Evolutionary conservation across 2,113 vertebrate genomes (phyloP).

Genomic region (Corythoichthys haematopterus): DNA sequence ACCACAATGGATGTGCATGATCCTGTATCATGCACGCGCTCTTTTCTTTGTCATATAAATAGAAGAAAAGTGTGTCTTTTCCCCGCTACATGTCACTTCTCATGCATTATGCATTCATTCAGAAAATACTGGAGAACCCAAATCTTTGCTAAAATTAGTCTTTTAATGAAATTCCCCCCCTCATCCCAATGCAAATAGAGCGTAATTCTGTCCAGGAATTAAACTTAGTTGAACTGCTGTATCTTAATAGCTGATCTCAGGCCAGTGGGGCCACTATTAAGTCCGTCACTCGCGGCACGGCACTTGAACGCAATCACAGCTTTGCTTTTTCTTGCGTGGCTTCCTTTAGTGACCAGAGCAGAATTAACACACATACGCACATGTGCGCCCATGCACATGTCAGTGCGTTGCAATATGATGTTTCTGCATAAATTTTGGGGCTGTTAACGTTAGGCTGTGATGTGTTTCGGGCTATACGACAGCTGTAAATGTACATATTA

Average conservation of each 20-base stretch:
- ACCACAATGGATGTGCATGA: conserved; percentile 44
- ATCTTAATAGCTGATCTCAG: conserved; percentile 79
- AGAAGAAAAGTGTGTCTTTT: conserved; percentile 52
- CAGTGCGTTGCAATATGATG: conserved; percentile 69
- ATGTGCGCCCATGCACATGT: conserved; percentile 45
- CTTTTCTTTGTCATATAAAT: conserved; percentile 31
- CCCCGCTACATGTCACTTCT: conserved; percentile 53
- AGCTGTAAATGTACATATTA: neutral
- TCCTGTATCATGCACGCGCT: conserved; percentile 34
- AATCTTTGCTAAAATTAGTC: conserved; percentile 71
- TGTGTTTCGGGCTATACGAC: neutral
- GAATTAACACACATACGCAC: conserved; percentile 62
- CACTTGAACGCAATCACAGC: conserved; percentile 68
- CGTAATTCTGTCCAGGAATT: conserved; percentile 71
- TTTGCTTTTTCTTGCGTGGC: conserved; percentile 72
- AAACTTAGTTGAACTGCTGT: conserved; percentile 69
- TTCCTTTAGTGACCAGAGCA: conserved; percentile 69
- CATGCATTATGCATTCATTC: conserved; percentile 67
- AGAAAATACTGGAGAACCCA: conserved; percentile 67
- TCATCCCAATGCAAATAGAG: conserved; percentile 72
- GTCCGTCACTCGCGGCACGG: conserved; percentile 61
- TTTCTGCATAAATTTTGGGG: conserved; percentile 67
- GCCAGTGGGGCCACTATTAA: conserved; percentile 66
- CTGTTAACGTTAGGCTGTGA: conserved; percentile 53
- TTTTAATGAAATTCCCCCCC: conserved; percentile 73